Evolutionary conservation across 1,140 invertebrate species (phyloP).

Genomic region (Coptotermes formosanus): DNA sequence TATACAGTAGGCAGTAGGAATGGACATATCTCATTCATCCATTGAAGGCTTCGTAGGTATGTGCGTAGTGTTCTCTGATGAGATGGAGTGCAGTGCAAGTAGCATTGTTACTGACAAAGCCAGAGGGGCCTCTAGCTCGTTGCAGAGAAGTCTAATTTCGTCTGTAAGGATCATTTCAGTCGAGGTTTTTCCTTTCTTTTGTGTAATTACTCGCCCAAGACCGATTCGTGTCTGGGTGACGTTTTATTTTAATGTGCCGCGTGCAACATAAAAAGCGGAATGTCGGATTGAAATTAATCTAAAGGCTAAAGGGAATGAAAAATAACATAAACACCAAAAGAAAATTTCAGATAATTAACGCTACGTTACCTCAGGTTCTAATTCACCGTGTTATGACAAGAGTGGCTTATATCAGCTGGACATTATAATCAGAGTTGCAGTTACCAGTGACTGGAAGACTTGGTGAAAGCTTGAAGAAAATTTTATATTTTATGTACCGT

Average conservation of each 20-base stretch:
- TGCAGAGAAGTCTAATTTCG: not conserved
- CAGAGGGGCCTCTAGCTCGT: not conserved
- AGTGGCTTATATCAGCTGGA: not conserved
- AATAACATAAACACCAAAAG: conserved; percentile 15
- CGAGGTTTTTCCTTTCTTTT: conserved; percentile 4
- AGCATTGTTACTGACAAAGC: not conserved
- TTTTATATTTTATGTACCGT: too few relatives aligned
- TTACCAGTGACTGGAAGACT: too few relatives aligned
- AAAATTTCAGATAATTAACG: conserved; percentile 6
- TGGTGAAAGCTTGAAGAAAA: too few relatives aligned
- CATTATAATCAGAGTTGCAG: too few relatives aligned
- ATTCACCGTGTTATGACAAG: not conserved
- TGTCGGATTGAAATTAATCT: not conserved
- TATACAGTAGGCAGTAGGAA: not conserved
- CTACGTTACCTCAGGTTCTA: not conserved
- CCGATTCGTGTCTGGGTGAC: not conserved
- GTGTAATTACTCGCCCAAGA: conserved; percentile 5
- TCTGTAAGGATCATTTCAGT: conserved; percentile 16
- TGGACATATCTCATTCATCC: not conserved
- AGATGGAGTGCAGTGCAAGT: not conserved
- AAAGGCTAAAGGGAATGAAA: not conserved
- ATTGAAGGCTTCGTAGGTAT: not conserved
- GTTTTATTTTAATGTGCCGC: conserved; percentile 13
- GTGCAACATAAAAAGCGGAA: not conserved
- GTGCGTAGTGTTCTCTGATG: not conserved